These are phyloP conservation scores for Alviniconcha strummeri DNA, from an alignment of 2,888 invertebrate species.

Conservation along the genomic window DNA sequence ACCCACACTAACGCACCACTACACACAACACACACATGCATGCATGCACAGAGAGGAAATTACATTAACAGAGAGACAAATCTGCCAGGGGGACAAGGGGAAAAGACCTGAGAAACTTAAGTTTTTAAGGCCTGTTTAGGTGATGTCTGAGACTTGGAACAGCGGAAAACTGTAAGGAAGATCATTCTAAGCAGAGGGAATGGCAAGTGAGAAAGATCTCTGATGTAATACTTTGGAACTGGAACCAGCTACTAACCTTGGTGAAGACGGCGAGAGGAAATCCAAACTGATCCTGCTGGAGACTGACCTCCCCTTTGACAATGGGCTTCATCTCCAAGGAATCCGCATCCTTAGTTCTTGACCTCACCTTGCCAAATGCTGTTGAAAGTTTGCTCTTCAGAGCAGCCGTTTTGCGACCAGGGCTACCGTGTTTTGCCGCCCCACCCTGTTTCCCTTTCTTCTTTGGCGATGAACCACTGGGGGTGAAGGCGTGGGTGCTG, in stretches of 20 bases:
- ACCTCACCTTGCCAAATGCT: constrained; percentile 49
- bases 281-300: constrained; percentile 82
- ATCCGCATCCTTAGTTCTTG: constrained; percentile 38
- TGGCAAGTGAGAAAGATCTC: no score
- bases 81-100: no score
- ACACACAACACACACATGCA: no score
- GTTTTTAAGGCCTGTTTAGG: no score
- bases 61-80: no score
- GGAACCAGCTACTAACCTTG: constrained; percentile 76
- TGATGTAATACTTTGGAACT: no score
- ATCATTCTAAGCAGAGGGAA: no score
- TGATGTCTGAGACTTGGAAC: no score
- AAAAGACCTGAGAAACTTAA: no score
- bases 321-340: constrained; percentile 27
- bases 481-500: neutral
- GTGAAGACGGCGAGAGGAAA: constrained; percentile 91
- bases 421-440: constrained; percentile 33
- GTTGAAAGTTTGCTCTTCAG: constrained; percentile 57
- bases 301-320: constrained; percentile 39
- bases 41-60: no score
- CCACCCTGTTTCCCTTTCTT: constrained; percentile 16
- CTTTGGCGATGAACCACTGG: constrained; percentile 19
- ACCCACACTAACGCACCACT: no score
- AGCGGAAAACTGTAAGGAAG: no score
- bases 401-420: constrained; percentile 50